phyloP scores from a whole-genome alignment of 2,113 vertebrate species.

The Zosterops japonicus region DNA sequence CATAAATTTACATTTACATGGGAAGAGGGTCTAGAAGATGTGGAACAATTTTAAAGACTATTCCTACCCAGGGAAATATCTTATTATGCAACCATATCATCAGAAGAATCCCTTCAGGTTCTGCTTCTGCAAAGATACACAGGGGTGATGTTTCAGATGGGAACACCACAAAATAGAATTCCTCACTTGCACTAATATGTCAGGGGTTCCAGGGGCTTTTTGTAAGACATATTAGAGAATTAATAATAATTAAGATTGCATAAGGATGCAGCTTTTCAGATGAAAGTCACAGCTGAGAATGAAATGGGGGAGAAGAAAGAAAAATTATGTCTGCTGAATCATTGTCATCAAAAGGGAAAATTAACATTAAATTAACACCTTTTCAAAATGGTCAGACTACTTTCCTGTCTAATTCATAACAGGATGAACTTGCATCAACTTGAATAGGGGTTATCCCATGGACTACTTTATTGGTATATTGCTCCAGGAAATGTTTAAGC shows the following conservation, averaged over 20 bases:
- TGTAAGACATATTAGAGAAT: neutral
- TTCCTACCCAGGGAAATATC: neutral
- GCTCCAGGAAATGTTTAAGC: neutral
- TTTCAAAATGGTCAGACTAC: neutral
- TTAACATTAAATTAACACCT: neutral
- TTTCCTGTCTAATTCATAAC: neutral
- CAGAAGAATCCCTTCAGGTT: neutral
- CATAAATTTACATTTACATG: neutral
- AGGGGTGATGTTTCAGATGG: neutral
- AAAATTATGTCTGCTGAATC: neutral
- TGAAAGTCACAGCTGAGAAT: neutral
- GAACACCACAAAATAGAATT: neutral
- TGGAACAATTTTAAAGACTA: neutral
- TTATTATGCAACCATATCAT: neutral
- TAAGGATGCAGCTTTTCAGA: neutral
- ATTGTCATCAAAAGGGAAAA: neutral
- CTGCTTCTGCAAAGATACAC: neutral
- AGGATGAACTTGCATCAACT: neutral
- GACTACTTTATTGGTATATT: neutral
- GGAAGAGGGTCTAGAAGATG: neutral
- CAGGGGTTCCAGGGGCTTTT: accelerated
- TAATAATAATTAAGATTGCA: neutral
- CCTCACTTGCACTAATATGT: neutral
- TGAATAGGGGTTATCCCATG: neutral
- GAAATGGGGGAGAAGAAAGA: neutral